A percentile compares a stretch with the other conserved stretches of the same genome.
Conservation (phyloP, 53 echinoderm and acorn worm genomes). For the Antedon mediterranea region DNA sequence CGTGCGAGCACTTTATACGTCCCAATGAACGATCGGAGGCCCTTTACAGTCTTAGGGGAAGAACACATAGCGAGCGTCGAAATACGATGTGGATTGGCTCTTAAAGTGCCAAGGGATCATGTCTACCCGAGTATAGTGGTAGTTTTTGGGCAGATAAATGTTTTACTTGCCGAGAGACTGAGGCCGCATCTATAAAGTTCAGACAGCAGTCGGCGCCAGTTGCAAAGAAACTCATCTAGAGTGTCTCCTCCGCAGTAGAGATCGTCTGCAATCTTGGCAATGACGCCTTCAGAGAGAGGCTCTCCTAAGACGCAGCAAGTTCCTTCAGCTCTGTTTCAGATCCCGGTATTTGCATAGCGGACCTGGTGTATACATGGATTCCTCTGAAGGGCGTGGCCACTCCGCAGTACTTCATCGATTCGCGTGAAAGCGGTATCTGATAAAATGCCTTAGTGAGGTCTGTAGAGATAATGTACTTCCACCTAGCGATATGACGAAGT, state of each 20-base stretch:
- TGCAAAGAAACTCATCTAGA: constrained; percentile 18
- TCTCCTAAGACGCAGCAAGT: constrained; percentile 17
- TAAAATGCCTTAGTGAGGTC: constrained; percentile 10
- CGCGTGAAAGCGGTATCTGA: background rate
- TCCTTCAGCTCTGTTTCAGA: constrained; percentile 45
- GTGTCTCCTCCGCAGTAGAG: constrained; percentile 44
- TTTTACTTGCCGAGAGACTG: constrained; percentile 26
- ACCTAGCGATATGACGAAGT: constrained; percentile 17
- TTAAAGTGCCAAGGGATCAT: constrained; percentile 2
- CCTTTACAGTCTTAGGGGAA: constrained; percentile 4
- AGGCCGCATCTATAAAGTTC: constrained; percentile 7
- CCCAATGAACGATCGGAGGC: background rate
- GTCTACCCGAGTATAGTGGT: constrained; percentile 3
- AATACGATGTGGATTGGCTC: background rate
- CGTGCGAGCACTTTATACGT: constrained; percentile 10
- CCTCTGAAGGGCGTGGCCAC: constrained; percentile 20
- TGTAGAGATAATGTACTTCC: constrained; percentile 2
- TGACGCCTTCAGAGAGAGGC: background rate
- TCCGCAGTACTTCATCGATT: background rate
- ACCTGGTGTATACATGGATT: constrained; percentile 22
- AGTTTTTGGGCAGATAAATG: no score
- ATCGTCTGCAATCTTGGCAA: constrained; percentile 56
- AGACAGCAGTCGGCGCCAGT: constrained; percentile 19
- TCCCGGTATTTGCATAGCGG: constrained; percentile 36
- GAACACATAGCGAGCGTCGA: background rate